Evolutionary conservation across 2,797 vertebrate genomes (phyloP).

Genomic region (Rhodeus uyekii): DNA sequence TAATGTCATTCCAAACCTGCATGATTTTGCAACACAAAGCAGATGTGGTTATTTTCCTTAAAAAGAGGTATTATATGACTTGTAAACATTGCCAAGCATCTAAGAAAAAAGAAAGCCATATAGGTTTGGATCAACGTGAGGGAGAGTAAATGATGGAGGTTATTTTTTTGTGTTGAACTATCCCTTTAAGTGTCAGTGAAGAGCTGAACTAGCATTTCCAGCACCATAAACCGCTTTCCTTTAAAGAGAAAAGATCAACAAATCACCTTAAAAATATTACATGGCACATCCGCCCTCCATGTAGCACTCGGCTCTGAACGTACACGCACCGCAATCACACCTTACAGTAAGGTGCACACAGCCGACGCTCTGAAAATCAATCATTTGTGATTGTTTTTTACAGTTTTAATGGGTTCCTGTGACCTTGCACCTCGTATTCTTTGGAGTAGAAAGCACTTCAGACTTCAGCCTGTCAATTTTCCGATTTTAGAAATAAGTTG

Average conservation of each 20-base stretch:
- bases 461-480: slow-evolving; percentile 27
- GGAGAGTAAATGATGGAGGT: not conserved
- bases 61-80: not conserved
- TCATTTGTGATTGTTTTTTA: slow-evolving; percentile 56
- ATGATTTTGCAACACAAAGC: not conserved
- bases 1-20: not conserved
- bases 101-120: not conserved
- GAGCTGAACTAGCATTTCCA: slow-evolving; percentile 12
- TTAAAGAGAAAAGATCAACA: slow-evolving; percentile 31
- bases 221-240: slow-evolving; percentile 6
- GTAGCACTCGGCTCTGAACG: not conserved
- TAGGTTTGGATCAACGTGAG: not conserved
- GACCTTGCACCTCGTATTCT: slow-evolving; percentile 51
- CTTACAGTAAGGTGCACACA: slow-evolving; percentile 11
- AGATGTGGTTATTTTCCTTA: not conserved
- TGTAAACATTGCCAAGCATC: not conserved
- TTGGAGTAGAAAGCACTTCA: slow-evolving; percentile 46
- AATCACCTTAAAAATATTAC: slow-evolving; percentile 18
- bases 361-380: slow-evolving; percentile 31
- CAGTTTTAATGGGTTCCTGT: slow-evolving; percentile 42
- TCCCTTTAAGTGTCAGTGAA: slow-evolving; percentile 2
- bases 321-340: slow-evolving; percentile 9
- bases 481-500: slow-evolving; percentile 34
- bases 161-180: not conserved
- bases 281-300: slow-evolving; percentile 1